These are phyloP conservation scores for Dinoponera quadriceps DNA, from an alignment of 1,140 invertebrate species.

Conservation along the genomic window DNA sequence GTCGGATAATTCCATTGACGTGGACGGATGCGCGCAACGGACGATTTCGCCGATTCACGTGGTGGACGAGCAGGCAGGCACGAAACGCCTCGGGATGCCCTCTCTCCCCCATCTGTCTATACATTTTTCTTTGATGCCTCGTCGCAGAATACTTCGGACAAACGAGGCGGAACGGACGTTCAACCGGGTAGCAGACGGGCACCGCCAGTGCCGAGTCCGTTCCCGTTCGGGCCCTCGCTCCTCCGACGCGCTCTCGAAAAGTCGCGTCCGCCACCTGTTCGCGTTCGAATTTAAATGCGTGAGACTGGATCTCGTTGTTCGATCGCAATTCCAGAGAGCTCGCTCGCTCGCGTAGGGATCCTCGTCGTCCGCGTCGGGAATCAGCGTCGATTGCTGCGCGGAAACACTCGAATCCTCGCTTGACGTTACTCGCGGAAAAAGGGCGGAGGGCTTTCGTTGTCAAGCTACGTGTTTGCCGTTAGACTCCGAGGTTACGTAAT, in stretches of 20 bases:
- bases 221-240: background rate
- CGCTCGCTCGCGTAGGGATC: too few species aligned
- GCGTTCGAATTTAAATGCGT: conserved; percentile 23
- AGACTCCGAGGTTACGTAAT: too few species aligned
- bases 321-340: conserved; percentile 11
- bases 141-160: conserved; percentile 63
- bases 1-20: conserved; percentile 54
- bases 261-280: conserved; percentile 7
- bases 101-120: conserved; percentile 17
- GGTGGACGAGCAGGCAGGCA: background rate
- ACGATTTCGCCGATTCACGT: conserved; percentile 47
- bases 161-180: conserved; percentile 81
- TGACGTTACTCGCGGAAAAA: too few species aligned
- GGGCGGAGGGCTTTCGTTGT: too few species aligned
- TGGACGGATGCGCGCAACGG: conserved; percentile 44
- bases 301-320: conserved; percentile 13
- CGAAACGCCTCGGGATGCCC: conserved; percentile 43
- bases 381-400: too few species aligned
- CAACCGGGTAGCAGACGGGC: conserved; percentile 70
- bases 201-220: conserved; percentile 14
- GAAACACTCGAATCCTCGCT: too few species aligned
- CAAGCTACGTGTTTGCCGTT: too few species aligned
- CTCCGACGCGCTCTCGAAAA: too few species aligned
- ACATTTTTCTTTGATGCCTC: conserved; percentile 58
- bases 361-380: background rate